Conservation (phyloP, 1,140 invertebrate genomes). For the Heliothis virescens region DNA sequence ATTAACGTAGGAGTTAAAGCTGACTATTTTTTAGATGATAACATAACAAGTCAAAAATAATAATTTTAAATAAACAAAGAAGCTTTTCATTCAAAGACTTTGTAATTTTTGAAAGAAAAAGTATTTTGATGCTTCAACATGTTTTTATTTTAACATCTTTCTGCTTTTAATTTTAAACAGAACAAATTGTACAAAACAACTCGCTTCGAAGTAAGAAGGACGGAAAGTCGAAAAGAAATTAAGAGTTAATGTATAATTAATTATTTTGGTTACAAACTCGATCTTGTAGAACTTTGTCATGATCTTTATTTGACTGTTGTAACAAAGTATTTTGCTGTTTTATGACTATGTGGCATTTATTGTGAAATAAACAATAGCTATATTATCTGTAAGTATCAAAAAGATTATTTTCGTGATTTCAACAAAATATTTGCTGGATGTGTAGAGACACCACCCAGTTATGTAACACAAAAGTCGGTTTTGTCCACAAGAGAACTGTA, state of each 20-base stretch:
- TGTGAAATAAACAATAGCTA: no score
- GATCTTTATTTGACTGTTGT: no score
- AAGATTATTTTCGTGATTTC: no score
- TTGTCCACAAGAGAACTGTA: neutral
- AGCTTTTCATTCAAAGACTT: neutral
- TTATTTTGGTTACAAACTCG: no score
- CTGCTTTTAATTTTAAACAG: neutral
- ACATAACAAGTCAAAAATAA: neutral
- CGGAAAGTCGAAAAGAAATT: neutral
- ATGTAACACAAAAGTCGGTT: conserved; percentile 6
- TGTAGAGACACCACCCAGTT: neutral
- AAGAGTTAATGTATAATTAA: no score
- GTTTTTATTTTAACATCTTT: neutral
- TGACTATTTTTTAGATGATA: no score
- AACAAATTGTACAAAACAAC: neutral
- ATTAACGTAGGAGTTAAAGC: neutral
- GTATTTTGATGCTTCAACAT: neutral
- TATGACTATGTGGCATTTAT: no score
- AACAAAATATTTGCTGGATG: no score
- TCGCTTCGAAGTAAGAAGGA: neutral
- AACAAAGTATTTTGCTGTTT: no score
- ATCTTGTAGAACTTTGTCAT: no score
- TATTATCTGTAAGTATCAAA: no score
- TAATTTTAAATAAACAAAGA: neutral
- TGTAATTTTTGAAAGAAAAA: neutral